Evolutionary conservation across 2,113 vertebrate genomes (phyloP).

Genomic region (Synchiropus splendidus): DNA sequence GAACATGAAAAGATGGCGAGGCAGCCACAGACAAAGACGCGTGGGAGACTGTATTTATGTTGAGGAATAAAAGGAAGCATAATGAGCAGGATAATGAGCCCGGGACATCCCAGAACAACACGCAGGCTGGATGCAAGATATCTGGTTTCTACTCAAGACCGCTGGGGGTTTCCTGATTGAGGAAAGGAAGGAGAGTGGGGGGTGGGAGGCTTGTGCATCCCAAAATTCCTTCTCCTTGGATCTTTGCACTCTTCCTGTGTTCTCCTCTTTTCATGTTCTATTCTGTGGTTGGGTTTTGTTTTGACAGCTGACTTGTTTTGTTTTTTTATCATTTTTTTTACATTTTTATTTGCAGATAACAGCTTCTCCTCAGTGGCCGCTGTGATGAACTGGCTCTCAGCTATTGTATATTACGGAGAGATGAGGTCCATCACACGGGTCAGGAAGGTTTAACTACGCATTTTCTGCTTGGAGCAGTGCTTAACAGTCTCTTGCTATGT

Average conservation of each 20-base stretch:
- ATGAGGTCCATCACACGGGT: no score
- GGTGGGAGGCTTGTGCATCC: conserved; percentile 14
- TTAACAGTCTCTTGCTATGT: no score
- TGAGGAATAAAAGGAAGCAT: conserved; percentile 27
- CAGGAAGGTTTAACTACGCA: no score
- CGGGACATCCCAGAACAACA: conserved; percentile 50
- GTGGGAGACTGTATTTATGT: conserved; percentile 29
- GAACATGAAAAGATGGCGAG: neutral
- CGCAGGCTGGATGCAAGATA: conserved; percentile 44
- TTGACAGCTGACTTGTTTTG: neutral
- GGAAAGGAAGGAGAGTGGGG: conserved; percentile 14
- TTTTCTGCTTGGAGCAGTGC: no score
- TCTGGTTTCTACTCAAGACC: conserved; percentile 49
- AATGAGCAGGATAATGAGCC: conserved; percentile 53
- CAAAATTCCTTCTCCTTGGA: conserved; percentile 26
- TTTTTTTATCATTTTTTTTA: neutral
- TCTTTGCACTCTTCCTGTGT: conserved; percentile 14
- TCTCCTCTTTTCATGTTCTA: conserved; percentile 5
- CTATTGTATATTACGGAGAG: no score
- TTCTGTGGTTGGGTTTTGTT: conserved; percentile 25
- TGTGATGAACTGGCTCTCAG: no score
- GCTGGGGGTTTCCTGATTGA: conserved; percentile 49
- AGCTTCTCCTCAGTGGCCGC: neutral
- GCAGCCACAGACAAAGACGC: conserved; percentile 24
- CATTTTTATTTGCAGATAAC: neutral